Evolutionary conservation across 2,888 invertebrate species (phyloP).

Genomic region (Cheilosia impressa): DNA sequence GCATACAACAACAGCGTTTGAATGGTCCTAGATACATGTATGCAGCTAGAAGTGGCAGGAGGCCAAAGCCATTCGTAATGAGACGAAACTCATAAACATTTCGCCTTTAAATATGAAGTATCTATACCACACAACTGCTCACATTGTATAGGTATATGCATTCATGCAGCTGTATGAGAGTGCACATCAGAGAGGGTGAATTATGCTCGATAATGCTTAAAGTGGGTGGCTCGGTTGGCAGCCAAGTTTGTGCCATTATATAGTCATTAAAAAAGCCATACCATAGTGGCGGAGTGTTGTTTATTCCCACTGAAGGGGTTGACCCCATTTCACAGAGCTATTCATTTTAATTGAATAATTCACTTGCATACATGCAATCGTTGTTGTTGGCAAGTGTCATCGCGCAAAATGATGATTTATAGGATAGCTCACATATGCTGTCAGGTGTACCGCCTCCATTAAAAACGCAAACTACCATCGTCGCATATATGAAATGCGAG

Average conservation of each 20-base stretch:
- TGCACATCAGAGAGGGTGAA: constrained; percentile 15
- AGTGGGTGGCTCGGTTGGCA: constrained; percentile 25
- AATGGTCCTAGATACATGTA: constrained; percentile 39
- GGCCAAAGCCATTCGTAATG: constrained; percentile 65
- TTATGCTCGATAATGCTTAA: constrained; percentile 18
- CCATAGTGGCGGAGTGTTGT: constrained; percentile 10
- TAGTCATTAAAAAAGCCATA: constrained; percentile 34
- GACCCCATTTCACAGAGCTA: constrained; percentile 59
- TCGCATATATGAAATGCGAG: constrained; percentile 2
- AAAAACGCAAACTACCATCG: background rate
- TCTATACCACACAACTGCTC: constrained; percentile 12
- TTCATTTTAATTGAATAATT: constrained; percentile 73
- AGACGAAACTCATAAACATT: constrained; percentile 68
- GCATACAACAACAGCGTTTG: constrained; percentile 22
- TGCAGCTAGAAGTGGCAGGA: constrained; percentile 45
- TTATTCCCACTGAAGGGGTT: constrained; percentile 25
- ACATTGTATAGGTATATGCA: background rate
- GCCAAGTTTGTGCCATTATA: constrained; percentile 1
- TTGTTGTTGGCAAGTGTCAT: constrained; percentile 28
- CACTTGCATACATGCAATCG: constrained; percentile 65
- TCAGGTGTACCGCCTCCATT: constrained; percentile 60
- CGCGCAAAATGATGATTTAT: constrained; percentile 58
- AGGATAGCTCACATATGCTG: constrained; percentile 24
- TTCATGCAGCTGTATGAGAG: constrained; percentile 45
- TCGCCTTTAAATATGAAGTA: constrained; percentile 67